phyloP scores from a whole-genome alignment of 2,888 invertebrate species.

The Melanchra persicariae region DNA sequence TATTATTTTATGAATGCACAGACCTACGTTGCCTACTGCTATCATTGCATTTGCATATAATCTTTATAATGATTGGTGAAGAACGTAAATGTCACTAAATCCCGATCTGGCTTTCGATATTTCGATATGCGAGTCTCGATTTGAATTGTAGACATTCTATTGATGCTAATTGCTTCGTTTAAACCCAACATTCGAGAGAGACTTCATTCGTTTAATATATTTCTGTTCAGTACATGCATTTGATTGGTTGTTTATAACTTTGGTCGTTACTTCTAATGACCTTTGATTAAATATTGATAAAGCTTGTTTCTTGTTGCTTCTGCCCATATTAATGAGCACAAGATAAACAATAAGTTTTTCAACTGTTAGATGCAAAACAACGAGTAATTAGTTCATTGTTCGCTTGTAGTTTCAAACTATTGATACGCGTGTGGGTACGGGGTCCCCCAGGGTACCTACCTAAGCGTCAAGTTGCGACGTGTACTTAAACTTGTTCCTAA shows the following conservation, averaged over 20 bases:
- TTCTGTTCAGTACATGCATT: background rate
- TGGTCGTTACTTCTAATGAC: background rate
- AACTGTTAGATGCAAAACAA: background rate
- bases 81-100: no score
- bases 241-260: background rate
- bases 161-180: background rate
- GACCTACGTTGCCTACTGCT: no score
- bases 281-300: background rate
- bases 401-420: conserved; percentile 22
- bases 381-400: conserved; percentile 31
- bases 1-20: background rate
- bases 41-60: background rate
- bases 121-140: background rate
- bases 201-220: conserved; percentile 2
- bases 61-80: background rate
- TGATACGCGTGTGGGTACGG: conserved; percentile 19
- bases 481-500: conserved; percentile 42
- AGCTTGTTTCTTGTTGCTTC: background rate
- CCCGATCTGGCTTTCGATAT: no score
- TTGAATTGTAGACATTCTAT: background rate
- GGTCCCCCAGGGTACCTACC: background rate
- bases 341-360: background rate
- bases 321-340: background rate
- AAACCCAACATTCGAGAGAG: background rate
- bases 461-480: conserved; percentile 30